These are phyloP conservation scores for Ctenicera cuprea DNA, from an alignment of 2,888 invertebrate species.

Conservation along the genomic window DNA sequence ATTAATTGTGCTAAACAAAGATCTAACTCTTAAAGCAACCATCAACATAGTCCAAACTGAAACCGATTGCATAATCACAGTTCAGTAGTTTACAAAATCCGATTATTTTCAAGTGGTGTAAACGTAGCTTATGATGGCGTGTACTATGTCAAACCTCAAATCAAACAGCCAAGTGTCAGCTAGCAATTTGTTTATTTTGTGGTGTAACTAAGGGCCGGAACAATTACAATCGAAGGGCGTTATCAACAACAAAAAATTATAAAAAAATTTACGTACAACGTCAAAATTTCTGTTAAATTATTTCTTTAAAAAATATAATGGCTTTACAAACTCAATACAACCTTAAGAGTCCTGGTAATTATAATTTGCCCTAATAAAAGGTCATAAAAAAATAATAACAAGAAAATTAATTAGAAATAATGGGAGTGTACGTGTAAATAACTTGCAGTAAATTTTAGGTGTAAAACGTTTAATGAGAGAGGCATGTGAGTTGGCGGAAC, in stretches of 20 bases:
- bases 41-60: no score
- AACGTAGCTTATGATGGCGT: constrained; percentile 12
- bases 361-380: constrained; percentile 14
- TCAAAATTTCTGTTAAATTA: constrained; percentile 21
- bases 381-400: no score
- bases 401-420: not conserved
- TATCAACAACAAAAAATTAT: constrained; percentile 5
- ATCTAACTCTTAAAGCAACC: no score
- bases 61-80: no score
- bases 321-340: constrained; percentile 76
- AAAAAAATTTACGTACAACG: constrained; percentile 1
- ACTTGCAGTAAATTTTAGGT: constrained; percentile 73
- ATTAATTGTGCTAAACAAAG: no score
- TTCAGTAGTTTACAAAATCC: no score
- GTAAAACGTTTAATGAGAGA: constrained; percentile 96
- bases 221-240: constrained; percentile 15
- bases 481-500: constrained; percentile 88
- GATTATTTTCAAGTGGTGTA: no score
- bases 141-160: constrained; percentile 29
- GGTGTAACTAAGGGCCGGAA: constrained; percentile 14
- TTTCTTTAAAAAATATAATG: constrained; percentile 58
- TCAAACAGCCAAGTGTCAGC: constrained; percentile 38
- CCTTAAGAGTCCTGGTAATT: constrained; percentile 77
- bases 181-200: constrained; percentile 37
- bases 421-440: not conserved